Evolutionary conservation across 2,888 invertebrate species (phyloP), one percentile per base, ranked within the genome.

Genomic region (Patella depressa): DNA sequence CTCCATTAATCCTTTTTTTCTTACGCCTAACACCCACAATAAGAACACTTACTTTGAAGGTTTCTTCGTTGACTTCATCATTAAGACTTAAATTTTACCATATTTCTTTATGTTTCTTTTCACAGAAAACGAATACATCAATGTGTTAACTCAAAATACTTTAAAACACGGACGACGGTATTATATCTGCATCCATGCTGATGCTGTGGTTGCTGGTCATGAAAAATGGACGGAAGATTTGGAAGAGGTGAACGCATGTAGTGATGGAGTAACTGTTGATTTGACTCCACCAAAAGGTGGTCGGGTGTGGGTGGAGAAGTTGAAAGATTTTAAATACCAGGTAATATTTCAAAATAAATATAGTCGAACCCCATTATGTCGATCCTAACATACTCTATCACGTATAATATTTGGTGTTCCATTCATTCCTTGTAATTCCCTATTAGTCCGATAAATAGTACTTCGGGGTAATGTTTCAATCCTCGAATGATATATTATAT

Each of bases 231-330:
- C 73, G 1, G 80, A 84, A 53, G 71, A 79, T n/a, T 76, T 86
- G 9, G 76, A 74, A 14, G 85, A 77, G 19, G 72, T 86, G 12
- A 78, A 72, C 45, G 80, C 73, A n/a, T 87, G 87, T 76, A 83
- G 83, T 70, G 84, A 86, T 78, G 87, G 87, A 15, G 77, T 87
- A 19, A 85, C 85, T 45, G 78, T 85, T 5, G 86, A 86, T 77
- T 73, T 81, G 12, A 81, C 83, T 19, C 79, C 83, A 53, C 86
- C 85, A 1, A 74, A 53, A 15, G 71, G 77, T 29, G 82, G 80
- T 17, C 34, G 75, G n/a, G 83, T 84, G 15, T 79, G 81, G 81
- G 79, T 84, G 15, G 81, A 80, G 2, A 77, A 74, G 17, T 76
- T 72, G 0, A 72, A 45, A 7, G 53, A 72, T 24, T 19, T 19